phyloP scores from a whole-genome alignment of 2,113 vertebrate genomes.

The Trichomycterus rosablanca region DNA sequence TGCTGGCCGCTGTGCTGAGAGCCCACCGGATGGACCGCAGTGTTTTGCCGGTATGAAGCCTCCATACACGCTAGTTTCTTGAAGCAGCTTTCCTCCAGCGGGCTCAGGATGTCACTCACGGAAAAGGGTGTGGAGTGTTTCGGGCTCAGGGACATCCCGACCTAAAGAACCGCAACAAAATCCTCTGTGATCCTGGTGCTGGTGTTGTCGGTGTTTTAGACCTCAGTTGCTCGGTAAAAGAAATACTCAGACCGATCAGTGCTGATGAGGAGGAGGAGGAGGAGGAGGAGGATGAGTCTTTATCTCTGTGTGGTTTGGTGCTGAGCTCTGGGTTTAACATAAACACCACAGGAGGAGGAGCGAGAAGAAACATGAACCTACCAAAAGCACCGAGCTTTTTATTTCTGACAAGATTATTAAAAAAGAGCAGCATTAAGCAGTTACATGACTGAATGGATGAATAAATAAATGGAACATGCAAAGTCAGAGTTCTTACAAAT shows the following conservation, averaged over 20 bases:
- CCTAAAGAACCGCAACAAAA: no score
- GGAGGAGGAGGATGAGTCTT: background rate
- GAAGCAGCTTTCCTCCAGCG: constrained; percentile 87
- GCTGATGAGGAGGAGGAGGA: no score
- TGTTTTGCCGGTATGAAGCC: constrained; percentile 72
- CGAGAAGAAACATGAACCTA: constrained; percentile 56
- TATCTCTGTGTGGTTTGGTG: constrained; percentile 71
- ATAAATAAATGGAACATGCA: no score
- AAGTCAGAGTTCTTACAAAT: no score
- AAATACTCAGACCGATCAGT: background rate
- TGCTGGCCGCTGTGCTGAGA: constrained; percentile 51
- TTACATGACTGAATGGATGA: no score
- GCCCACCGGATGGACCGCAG: constrained; percentile 61
- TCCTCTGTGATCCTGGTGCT: background rate
- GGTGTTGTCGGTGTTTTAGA: constrained; percentile 46
- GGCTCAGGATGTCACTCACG: constrained; percentile 86
- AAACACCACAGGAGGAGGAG: constrained; percentile 75
- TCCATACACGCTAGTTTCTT: constrained; percentile 84
- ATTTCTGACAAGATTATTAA: no score
- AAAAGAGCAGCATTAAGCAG: no score
- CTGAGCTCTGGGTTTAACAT: constrained; percentile 73
- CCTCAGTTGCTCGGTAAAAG: no score
- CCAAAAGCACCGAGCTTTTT: constrained; percentile 65
- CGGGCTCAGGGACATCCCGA: constrained; percentile 87
- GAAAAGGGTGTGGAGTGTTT: constrained; percentile 93